Percentiles rank a stretch among this genome's conserved stretches.
Conservation (phyloP, 2,888 invertebrate species). For the Ceramica pisi region DNA sequence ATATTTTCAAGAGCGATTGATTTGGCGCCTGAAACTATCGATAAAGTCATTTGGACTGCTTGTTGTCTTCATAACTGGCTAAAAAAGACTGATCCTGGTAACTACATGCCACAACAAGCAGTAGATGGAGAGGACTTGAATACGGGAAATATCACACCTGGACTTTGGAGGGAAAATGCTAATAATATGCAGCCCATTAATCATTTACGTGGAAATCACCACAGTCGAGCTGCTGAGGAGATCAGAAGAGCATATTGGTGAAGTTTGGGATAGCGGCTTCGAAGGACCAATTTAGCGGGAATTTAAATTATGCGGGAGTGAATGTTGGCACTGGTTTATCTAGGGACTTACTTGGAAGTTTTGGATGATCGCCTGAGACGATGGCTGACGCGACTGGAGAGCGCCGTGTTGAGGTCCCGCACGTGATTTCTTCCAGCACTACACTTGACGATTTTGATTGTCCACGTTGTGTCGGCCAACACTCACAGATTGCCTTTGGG, state of each 20-base stretch:
- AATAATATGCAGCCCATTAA: constrained; percentile 45
- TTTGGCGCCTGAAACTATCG: constrained; percentile 11
- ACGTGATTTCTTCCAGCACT: no score
- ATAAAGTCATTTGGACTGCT: constrained; percentile 17
- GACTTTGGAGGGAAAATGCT: constrained; percentile 17
- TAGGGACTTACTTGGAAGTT: no score
- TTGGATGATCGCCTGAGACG: no score
- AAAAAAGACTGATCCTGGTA: constrained; percentile 14
- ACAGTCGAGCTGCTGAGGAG: constrained; percentile 32
- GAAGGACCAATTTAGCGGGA: no score
- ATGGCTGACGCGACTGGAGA: no score
- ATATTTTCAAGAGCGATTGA: constrained; percentile 9
- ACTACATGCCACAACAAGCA: constrained; percentile 25
- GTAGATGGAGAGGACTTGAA: constrained; percentile 47
- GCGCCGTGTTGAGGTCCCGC: no score
- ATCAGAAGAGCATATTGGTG: constrained; percentile 35
- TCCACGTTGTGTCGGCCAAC: no score
- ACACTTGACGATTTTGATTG: no score
- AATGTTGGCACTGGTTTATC: no score
- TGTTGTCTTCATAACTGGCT: constrained; percentile 13
- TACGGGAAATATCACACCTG: constrained; percentile 40
- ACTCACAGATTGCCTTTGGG: no score
- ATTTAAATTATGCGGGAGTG: no score
- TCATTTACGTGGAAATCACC: constrained; percentile 29
- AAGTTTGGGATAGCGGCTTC: no score